These are phyloP conservation scores for Salarias fasciatus DNA, from an alignment of 2,797 vertebrate genomes.

Conservation along the genomic window DNA sequence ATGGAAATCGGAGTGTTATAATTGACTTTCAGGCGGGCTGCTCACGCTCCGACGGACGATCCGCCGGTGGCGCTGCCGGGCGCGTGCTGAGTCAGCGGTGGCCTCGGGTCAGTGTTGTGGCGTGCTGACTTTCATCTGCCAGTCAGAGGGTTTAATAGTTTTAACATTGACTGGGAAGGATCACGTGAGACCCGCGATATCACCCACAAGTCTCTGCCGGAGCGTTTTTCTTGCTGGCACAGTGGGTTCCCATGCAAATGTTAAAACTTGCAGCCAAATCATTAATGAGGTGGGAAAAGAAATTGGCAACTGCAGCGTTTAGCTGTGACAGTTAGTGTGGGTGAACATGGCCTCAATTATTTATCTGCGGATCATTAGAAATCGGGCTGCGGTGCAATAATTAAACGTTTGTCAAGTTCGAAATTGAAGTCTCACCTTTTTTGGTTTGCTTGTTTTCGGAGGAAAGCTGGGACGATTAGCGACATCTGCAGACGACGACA, in stretches of 20 bases:
- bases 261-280: too few relatives aligned
- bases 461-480: too few relatives aligned
- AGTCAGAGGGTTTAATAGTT: conserved; percentile 15
- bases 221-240: too few relatives aligned
- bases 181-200: too few relatives aligned
- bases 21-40: conserved; percentile 39
- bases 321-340: neutral
- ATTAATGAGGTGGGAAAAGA: too few relatives aligned
- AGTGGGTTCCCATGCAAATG: too few relatives aligned
- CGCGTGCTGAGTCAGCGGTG: conserved; percentile 30
- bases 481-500: too few relatives aligned
- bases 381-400: neutral
- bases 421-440: too few relatives aligned
- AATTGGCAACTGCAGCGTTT: too few relatives aligned
- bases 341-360: neutral
- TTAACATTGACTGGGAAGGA: neutral
- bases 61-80: conserved; percentile 31
- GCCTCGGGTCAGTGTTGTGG: conserved; percentile 26
- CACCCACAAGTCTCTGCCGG: too few relatives aligned
- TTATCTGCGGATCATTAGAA: neutral
- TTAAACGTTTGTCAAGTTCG: too few relatives aligned
- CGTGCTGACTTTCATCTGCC: conserved; percentile 14
- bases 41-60: conserved; percentile 16
- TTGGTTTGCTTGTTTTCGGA: too few relatives aligned
- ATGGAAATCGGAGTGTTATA: conserved; percentile 38